phyloP scores from a whole-genome alignment of 2,113 vertebrate genomes.

The Todiramphus saurophagus region DNA sequence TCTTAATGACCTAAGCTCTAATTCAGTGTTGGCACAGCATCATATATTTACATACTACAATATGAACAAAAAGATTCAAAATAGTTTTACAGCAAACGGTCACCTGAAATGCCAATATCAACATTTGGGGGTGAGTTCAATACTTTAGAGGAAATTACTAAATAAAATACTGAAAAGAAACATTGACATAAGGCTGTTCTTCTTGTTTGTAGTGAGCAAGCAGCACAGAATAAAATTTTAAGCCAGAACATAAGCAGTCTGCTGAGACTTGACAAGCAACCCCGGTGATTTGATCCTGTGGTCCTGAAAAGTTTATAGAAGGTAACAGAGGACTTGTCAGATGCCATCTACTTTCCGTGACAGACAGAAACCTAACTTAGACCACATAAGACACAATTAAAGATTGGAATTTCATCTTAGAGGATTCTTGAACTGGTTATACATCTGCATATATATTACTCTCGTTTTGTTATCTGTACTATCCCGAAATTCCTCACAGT shows the following conservation, averaged over 20 bases:
- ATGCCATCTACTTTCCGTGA: not conserved
- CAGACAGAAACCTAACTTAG: not conserved
- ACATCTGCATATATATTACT: not conserved
- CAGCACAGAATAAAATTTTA: not conserved
- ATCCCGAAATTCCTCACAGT: not conserved
- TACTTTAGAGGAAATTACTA: not conserved
- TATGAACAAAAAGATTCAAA: not conserved
- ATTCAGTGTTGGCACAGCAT: not conserved
- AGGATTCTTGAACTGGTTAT: not conserved
- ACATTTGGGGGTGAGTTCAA: not conserved
- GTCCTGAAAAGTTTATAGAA: not conserved
- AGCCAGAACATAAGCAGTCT: not conserved
- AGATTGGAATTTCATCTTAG: not conserved
- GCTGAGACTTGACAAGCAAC: not conserved
- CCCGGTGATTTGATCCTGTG: not conserved
- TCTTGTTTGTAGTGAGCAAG: not conserved
- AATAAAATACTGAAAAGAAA: not conserved
- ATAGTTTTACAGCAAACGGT: not conserved
- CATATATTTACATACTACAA: not conserved
- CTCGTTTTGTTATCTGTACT: not conserved
- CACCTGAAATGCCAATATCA: not conserved
- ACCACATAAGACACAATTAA: not conserved
- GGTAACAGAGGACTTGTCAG: not conserved
- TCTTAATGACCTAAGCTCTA: not conserved
- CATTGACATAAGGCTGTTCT: not conserved